These are phyloP conservation scores for Australoheros facetus DNA, from an alignment of 2,797 vertebrate genomes.

Conservation along the genomic window DNA sequence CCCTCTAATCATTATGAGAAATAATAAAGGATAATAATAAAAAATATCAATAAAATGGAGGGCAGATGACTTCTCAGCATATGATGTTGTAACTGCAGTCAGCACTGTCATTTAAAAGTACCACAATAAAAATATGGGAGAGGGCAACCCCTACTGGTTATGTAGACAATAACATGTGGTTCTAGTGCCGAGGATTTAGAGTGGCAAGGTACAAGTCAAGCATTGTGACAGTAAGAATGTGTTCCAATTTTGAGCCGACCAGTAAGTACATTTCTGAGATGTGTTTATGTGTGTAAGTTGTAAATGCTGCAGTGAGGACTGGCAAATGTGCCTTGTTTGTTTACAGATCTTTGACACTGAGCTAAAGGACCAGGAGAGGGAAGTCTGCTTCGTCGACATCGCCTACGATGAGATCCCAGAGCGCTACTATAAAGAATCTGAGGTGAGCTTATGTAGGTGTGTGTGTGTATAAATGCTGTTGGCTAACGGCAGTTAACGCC, in stretches of 20 bases:
- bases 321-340: background rate
- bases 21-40: background rate
- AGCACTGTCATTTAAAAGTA: background rate
- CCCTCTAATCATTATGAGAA: background rate
- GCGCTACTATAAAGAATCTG: slow-evolving; percentile 97
- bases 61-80: slow-evolving; percentile 6
- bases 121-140: background rate
- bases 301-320: background rate
- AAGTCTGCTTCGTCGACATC: slow-evolving; percentile 96
- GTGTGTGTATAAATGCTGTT: background rate
- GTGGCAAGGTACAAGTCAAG: background rate
- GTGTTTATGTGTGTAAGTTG: background rate
- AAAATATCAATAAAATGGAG: background rate
- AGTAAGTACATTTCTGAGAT: background rate
- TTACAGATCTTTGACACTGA: slow-evolving; percentile 94
- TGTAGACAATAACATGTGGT: background rate
- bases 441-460: slow-evolving; percentile 71
- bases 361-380: slow-evolving; percentile 88
- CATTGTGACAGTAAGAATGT: background rate
- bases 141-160: slow-evolving; percentile 50
- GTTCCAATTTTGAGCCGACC: background rate
- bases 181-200: background rate
- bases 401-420: slow-evolving; percentile 93
- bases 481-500: background rate
- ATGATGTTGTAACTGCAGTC: slow-evolving; percentile 23